Conservation (phyloP, 2,113 vertebrate species). For the Varanus komodoensis region DNA sequence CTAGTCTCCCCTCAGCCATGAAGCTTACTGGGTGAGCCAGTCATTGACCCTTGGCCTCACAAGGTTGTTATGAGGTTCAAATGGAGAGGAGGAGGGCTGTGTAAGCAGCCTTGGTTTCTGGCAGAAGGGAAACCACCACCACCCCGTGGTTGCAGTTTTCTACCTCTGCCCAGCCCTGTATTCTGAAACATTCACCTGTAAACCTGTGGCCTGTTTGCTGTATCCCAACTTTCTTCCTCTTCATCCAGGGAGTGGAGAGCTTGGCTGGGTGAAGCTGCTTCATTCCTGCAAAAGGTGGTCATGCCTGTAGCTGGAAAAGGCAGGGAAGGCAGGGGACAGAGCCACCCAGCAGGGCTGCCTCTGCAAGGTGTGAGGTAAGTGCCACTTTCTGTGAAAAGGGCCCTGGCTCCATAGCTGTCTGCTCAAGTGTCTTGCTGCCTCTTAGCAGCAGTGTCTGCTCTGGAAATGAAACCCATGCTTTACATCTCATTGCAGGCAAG, state of each 20-base stretch:
- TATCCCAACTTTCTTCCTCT: not conserved
- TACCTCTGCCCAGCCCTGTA: not conserved
- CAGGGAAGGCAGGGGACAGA: not conserved
- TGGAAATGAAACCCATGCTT: constrained; percentile 62
- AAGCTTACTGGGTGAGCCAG: too few relatives aligned
- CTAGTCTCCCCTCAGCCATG: too few relatives aligned
- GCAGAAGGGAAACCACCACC: too few relatives aligned
- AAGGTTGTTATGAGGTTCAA: too few relatives aligned
- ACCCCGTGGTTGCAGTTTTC: not conserved
- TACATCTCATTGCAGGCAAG: constrained; percentile 48
- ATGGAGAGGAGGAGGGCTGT: too few relatives aligned
- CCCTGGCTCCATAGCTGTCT: constrained; percentile 34
- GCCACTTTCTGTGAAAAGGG: constrained; percentile 26
- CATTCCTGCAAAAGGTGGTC: not conserved
- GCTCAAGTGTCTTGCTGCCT: constrained; percentile 48
- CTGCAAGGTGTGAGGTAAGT: not conserved
- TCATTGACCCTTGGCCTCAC: too few relatives aligned
- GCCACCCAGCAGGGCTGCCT: not conserved
- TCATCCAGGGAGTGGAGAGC: not conserved
- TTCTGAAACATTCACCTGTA: not conserved
- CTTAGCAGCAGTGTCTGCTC: constrained; percentile 51
- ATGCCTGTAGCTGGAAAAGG: not conserved
- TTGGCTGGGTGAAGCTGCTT: not conserved
- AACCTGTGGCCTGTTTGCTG: not conserved
- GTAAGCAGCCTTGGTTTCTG: too few relatives aligned